Evolutionary conservation across 2,888 invertebrate species (phyloP).

Genomic region (Noctuana brunneofusca): DNA sequence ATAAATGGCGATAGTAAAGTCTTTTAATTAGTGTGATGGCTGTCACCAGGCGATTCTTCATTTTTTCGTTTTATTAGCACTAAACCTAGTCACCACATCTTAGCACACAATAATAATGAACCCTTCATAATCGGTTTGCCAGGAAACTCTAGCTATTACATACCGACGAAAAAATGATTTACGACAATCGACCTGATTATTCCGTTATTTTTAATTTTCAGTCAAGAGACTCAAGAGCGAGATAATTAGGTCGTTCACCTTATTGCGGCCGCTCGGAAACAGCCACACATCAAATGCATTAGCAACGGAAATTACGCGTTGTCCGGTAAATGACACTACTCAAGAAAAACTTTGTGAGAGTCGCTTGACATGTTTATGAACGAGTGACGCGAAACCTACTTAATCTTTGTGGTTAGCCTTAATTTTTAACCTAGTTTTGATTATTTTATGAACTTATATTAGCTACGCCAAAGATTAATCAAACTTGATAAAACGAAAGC

Average conservation of each 20-base stretch:
- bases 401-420: slow-evolving; percentile 1
- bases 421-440: not conserved
- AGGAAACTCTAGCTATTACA: not conserved
- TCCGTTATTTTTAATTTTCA: slow-evolving; percentile 8
- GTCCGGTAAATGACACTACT: slow-evolving; percentile 23
- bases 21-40: slow-evolving; percentile 19
- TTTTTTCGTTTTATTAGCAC: no score
- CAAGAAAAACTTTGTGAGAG: slow-evolving; percentile 16
- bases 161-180: slow-evolving; percentile 7
- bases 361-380: slow-evolving; percentile 10
- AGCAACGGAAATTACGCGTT: slow-evolving; percentile 32
- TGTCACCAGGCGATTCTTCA: no score
- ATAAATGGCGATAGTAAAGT: slow-evolving; percentile 22
- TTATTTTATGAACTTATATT: not conserved
- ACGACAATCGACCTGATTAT: not conserved
- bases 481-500: not conserved
- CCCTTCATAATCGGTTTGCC: not conserved
- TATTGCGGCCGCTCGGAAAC: slow-evolving; percentile 22
- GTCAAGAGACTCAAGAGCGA: slow-evolving; percentile 11
- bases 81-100: no score
- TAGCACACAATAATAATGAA: no score
- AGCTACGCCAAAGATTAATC: not conserved
- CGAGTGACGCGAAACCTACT: not conserved
- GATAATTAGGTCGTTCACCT: slow-evolving; percentile 29
- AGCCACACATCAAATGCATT: slow-evolving; percentile 27